These are phyloP conservation scores for Drosophila engyochracea DNA, from an alignment of 2,888 invertebrate genomes.

Conservation along the genomic window DNA sequence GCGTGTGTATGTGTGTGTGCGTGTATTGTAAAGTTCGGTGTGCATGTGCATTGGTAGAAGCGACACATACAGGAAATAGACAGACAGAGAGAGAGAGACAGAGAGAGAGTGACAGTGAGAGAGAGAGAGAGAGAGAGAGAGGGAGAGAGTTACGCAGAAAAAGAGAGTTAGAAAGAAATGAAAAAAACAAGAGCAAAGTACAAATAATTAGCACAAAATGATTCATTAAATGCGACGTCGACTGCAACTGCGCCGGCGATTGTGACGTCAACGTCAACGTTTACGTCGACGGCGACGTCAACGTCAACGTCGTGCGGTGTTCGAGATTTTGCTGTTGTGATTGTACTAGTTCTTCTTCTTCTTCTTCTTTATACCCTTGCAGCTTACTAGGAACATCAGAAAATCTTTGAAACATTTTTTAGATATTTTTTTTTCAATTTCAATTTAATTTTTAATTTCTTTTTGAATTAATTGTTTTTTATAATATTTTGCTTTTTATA, in stretches of 20 bases:
- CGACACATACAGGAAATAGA: constrained; percentile 16
- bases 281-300: constrained; percentile 5
- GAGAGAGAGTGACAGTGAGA: constrained; percentile 28
- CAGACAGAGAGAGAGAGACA: constrained; percentile 18
- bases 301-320: constrained; percentile 30
- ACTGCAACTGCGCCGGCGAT: constrained; percentile 21
- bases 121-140: constrained; percentile 27
- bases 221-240: constrained; percentile 38
- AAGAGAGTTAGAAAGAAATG: constrained; percentile 35
- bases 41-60: constrained; percentile 19
- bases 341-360: not conserved
- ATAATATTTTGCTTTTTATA: not conserved
- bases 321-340: not conserved
- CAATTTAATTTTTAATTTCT: not conserved
- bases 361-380: constrained; percentile 17
- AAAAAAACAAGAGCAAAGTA: constrained; percentile 56
- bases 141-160: constrained; percentile 25
- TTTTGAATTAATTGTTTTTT: not conserved
- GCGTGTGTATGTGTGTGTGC: constrained; percentile 18
- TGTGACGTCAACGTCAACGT: constrained; percentile 4
- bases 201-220: constrained; percentile 65
- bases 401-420: not conserved
- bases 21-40: constrained; percentile 34
- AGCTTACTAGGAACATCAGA: not conserved
- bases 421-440: not conserved